A percentile compares a stretch with the other conserved stretches of the same genome.
phyloP scores from a whole-genome alignment of 2,113 vertebrate genomes.

The Cephalophus harveyi region DNA sequence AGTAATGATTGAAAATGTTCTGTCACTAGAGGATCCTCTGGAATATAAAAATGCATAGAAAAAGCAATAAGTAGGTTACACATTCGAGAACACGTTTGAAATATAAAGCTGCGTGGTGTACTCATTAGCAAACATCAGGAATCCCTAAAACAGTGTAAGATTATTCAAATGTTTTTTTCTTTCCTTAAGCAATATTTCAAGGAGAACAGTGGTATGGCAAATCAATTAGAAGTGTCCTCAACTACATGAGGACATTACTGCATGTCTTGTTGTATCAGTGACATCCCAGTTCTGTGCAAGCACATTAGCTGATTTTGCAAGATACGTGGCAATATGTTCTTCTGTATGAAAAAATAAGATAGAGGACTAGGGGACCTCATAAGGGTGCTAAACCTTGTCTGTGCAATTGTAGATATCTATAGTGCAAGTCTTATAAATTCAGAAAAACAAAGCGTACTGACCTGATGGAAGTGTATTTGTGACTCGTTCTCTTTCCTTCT shows the following conservation, averaged over 20 bases:
- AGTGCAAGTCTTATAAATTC: neutral
- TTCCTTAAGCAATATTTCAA: conserved; percentile 31
- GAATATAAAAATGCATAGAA: conserved; percentile 74
- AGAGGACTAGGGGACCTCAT: neutral
- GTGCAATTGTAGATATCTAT: neutral
- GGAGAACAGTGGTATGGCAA: conserved; percentile 49
- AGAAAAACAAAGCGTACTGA: neutral
- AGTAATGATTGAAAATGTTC: conserved; percentile 78
- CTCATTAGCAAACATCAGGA: conserved; percentile 56
- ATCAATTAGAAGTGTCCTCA: conserved; percentile 64
- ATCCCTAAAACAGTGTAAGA: conserved; percentile 31
- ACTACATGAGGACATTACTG: conserved; percentile 7
- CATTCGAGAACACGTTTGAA: conserved; percentile 55
- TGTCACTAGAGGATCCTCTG: conserved; percentile 67
- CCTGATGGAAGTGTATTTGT: neutral
- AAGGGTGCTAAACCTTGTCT: neutral
- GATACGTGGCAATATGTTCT: neutral
- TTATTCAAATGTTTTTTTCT: conserved; percentile 52
- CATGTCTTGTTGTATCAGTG: conserved; percentile 42
- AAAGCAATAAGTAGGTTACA: conserved; percentile 57
- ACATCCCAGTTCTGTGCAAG: neutral
- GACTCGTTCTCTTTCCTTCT: neutral
- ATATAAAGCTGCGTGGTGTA: conserved; percentile 55
- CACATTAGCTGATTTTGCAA: conserved; percentile 46
- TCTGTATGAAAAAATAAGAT: neutral